phyloP scores from a whole-genome alignment of 2,113 vertebrate species.

The Solenodon paradoxus region DNA sequence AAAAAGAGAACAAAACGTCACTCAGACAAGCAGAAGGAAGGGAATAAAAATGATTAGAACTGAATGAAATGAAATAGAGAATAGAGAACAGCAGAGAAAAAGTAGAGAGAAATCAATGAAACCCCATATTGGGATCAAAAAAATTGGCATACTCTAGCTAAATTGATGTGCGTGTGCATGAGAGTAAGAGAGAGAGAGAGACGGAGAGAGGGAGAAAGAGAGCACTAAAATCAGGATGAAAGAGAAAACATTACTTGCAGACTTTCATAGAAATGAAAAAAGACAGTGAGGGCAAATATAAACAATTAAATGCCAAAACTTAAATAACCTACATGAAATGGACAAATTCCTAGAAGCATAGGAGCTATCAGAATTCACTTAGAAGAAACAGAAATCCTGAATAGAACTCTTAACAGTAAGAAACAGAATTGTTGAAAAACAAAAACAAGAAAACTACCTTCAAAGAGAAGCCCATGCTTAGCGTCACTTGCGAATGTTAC shows the following conservation, averaged over 20 bases:
- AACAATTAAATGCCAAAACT: no score
- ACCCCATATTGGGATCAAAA: not conserved
- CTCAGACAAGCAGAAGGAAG: not conserved
- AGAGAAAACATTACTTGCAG: not conserved
- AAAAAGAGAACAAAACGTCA: slow-evolving; percentile 15
- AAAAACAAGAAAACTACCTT: not conserved
- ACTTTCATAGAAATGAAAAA: not conserved
- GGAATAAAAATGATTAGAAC: not conserved
- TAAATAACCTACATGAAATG: no score
- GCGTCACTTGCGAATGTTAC: not conserved
- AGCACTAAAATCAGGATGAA: slow-evolving; percentile 22
- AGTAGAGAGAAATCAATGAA: not conserved
- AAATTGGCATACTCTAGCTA: not conserved
- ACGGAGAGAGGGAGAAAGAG: no score
- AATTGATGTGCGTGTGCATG: not conserved
- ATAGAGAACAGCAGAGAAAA: not conserved
- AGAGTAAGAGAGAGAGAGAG: not conserved
- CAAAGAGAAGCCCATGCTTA: not conserved
- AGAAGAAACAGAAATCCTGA: not conserved
- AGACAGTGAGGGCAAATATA: not conserved
- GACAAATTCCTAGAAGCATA: not conserved
- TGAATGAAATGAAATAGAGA: not conserved
- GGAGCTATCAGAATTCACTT: not conserved
- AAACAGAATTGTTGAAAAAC: not conserved
- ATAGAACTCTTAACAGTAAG: not conserved